Percentiles rank a stretch among this genome's conserved stretches.
These are phyloP conservation scores for Mesembrinibis cayennensis DNA, from an alignment of 2,113 vertebrate genomes.

Conservation along the genomic window DNA sequence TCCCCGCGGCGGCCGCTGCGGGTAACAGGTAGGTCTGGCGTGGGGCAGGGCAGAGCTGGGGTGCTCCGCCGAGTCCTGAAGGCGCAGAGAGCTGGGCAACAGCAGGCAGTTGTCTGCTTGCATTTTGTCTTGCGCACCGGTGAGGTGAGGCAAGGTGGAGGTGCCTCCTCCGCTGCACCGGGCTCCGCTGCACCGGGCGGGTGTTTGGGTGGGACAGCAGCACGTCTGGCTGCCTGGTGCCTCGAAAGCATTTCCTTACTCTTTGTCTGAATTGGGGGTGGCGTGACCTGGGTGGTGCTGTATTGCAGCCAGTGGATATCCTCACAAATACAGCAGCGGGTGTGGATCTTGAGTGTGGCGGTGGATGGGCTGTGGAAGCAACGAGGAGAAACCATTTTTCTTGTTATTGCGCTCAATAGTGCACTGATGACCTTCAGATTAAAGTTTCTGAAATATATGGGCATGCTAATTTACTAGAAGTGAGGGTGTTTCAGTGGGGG, in stretches of 20 bases:
- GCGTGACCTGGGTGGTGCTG: fast-evolving
- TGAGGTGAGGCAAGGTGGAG: not conserved
- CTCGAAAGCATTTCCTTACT: not conserved
- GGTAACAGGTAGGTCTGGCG: not conserved
- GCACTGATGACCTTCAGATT: fast-evolving
- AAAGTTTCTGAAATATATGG: fast-evolving
- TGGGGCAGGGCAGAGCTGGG: not conserved
- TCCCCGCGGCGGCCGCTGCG: not conserved
- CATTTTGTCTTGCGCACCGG: fast-evolving
- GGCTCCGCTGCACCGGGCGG: fast-evolving
- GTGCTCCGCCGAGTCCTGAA: fast-evolving
- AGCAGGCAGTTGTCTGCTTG: fast-evolving
- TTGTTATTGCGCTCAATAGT: fast-evolving
- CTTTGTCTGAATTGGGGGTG: fast-evolving
- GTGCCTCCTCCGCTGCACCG: fast-evolving
- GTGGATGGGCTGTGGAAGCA: too few species aligned
- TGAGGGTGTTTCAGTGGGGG: fast-evolving
- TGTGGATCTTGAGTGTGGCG: fast-evolving
- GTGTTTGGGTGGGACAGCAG: not conserved
- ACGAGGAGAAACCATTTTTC: fast-evolving
- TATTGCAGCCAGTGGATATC: fast-evolving
- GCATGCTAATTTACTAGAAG: fast-evolving
- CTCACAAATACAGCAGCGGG: fast-evolving
- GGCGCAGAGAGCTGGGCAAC: fast-evolving
- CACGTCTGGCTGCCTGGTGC: fast-evolving